These are phyloP conservation scores for Epinephelus fuscoguttatus DNA, from an alignment of 2,113 vertebrate species.

Conservation along the genomic window DNA sequence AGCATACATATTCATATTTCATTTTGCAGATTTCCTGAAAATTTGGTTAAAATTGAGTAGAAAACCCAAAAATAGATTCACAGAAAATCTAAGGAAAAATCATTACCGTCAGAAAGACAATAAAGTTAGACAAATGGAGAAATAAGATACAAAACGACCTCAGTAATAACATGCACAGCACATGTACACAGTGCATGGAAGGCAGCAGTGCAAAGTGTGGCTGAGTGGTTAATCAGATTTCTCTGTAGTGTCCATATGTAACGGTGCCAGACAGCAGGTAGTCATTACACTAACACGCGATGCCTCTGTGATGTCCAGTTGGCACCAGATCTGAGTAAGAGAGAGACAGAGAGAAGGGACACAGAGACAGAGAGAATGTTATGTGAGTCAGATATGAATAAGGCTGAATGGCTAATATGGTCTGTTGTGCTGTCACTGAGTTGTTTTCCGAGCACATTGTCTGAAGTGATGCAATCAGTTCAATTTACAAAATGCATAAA, in stretches of 20 bases:
- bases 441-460: not conserved
- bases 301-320: constrained; percentile 27
- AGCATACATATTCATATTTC: too few species aligned
- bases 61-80: not conserved
- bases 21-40: too few species aligned
- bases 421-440: not conserved
- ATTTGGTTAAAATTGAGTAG: too few species aligned
- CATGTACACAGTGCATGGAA: not conserved
- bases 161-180: not conserved
- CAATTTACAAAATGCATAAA: not conserved
- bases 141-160: not conserved
- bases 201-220: constrained; percentile 31
- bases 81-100: not conserved
- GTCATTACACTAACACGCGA: constrained; percentile 47
- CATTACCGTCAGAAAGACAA: not conserved
- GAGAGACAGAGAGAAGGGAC: not conserved
- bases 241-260: constrained; percentile 48
- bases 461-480: not conserved
- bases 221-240: constrained; percentile 55
- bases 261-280: constrained; percentile 51
- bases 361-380: constrained; percentile 1
- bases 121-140: not conserved
- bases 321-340: constrained; percentile 42
- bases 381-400: not conserved
- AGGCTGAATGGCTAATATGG: not conserved